A percentile compares a stretch with the other conserved stretches of the same genome.
Evolutionary conservation across 2,797 vertebrate genomes (phyloP).

Genomic region (Periparus ater): DNA sequence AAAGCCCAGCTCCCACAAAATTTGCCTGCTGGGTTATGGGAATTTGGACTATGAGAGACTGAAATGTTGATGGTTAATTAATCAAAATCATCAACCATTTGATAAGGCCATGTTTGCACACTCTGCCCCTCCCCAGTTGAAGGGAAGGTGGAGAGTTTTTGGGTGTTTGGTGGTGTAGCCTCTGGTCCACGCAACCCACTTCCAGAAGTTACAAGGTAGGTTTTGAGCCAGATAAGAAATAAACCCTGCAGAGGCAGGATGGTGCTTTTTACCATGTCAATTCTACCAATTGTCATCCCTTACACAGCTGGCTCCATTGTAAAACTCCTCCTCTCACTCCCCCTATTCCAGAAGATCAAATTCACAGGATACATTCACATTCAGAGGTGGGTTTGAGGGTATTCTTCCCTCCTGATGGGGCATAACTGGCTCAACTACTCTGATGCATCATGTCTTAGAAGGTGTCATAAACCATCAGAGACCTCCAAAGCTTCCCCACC

Average conservation of each 20-base stretch:
- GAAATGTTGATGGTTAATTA: not conserved
- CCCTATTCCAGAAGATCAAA: not conserved
- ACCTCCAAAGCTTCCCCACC: not conserved
- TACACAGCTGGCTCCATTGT: not conserved
- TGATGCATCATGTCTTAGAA: not conserved
- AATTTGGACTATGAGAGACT: not conserved
- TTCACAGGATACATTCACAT: not conserved
- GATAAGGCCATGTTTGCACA: not conserved
- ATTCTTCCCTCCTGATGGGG: not conserved
- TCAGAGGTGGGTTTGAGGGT: not conserved
- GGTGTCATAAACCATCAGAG: not conserved
- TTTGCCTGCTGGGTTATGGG: not conserved
- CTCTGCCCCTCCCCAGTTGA: not conserved
- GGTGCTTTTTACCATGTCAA: not conserved
- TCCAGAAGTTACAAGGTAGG: not conserved
- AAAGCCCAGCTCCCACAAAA: not conserved
- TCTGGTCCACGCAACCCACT: not conserved
- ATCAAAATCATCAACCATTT: not conserved
- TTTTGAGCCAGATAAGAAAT: not conserved
- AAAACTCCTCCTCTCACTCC: not conserved
- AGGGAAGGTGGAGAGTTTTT: not conserved
- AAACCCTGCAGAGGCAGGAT: not conserved
- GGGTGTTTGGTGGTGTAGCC: not conserved
- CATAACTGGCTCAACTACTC: accelerated
- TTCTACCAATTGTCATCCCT: not conserved